Conservation (phyloP, 2,888 invertebrate genomes). For the Tigriopus californicus region DNA sequence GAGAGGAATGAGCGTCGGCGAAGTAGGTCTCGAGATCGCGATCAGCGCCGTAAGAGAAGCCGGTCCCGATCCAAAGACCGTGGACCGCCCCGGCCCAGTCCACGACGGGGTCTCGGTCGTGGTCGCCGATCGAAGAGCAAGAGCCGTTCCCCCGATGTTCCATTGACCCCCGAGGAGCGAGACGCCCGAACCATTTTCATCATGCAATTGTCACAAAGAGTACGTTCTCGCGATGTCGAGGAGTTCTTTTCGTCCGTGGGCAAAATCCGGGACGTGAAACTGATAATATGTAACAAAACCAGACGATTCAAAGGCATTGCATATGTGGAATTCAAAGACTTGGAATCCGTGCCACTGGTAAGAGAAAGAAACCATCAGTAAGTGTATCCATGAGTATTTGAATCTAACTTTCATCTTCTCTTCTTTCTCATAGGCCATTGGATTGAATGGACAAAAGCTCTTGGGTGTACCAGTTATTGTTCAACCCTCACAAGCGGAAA, state of each 20-base stretch:
- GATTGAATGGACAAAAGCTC: conserved; percentile 82
- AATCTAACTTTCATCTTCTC: conserved; percentile 23
- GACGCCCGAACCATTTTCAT: conserved; percentile 98
- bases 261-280: conserved; percentile 80
- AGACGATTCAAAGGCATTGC: conserved; percentile 96
- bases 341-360: conserved; percentile 86
- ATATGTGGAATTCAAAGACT: conserved; percentile 97
- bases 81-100: neutral
- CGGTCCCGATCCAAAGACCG: conserved; percentile 16
- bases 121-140: conserved; percentile 18
- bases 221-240: conserved; percentile 80
- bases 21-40: conserved; percentile 20
- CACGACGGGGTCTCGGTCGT: neutral
- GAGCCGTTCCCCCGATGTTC: conserved; percentile 34
- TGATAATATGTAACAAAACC: conserved; percentile 97
- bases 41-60: conserved; percentile 22
- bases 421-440: conserved; percentile 51
- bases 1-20: conserved; percentile 21
- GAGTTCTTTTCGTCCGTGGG: conserved; percentile 98
- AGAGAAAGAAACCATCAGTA: conserved; percentile 27
- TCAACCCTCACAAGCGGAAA: conserved; percentile 84
- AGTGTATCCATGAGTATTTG: neutral
- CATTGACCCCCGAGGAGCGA: conserved; percentile 84
- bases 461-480: conserved; percentile 92
- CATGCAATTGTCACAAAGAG: conserved; percentile 90